Conservation (phyloP, 2,113 vertebrate genomes). For the Leiothrix lutea region DNA sequence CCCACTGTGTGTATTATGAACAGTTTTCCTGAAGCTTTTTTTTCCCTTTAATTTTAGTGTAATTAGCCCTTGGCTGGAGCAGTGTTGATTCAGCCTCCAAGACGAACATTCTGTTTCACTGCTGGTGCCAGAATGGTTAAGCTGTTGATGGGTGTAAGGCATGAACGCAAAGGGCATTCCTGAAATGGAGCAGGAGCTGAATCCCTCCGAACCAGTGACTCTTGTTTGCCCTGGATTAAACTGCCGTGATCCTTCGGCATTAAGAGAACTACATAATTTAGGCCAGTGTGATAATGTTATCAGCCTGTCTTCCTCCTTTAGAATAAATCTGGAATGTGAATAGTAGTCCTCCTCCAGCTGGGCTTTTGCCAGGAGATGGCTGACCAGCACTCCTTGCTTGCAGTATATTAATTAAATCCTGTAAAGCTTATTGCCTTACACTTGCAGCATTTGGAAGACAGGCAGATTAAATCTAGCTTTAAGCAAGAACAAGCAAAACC, state of each 20-base stretch:
- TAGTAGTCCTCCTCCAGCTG: neutral
- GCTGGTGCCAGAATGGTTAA: neutral
- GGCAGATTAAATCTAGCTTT: conserved; percentile 14
- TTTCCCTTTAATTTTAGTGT: neutral
- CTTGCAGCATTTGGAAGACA: neutral
- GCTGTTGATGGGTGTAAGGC: neutral
- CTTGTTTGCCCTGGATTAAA: neutral
- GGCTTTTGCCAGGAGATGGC: neutral
- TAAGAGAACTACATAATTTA: neutral
- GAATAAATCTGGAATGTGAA: conserved; percentile 20
- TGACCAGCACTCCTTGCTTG: neutral
- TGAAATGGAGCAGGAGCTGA: neutral
- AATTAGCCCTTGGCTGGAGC: neutral
- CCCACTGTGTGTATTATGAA: neutral
- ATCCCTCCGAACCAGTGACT: neutral
- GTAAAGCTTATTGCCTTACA: neutral
- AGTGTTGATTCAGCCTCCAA: neutral
- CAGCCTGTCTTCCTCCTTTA: conserved; percentile 21
- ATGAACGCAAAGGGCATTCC: neutral
- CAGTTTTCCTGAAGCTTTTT: neutral
- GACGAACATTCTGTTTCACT: neutral
- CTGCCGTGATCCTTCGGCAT: neutral
- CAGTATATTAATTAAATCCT: neutral
- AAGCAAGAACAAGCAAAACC: neutral
- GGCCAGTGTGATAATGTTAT: neutral